Evolutionary conservation across 1,140 invertebrate species (phyloP).

Genomic region (Lamellibrachia luymesi): DNA sequence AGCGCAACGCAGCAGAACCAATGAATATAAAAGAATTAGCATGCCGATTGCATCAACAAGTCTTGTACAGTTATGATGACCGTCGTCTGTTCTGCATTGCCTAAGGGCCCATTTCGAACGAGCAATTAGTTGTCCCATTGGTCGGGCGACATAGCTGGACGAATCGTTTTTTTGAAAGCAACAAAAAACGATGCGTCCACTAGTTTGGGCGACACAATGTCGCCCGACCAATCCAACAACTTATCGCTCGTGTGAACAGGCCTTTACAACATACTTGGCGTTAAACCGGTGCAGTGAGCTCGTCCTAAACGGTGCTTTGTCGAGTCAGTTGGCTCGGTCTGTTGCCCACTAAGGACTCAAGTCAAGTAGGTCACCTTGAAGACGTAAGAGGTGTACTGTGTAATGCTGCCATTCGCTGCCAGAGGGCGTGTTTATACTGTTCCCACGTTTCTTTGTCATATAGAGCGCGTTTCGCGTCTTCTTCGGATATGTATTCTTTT

Average conservation of each 20-base stretch:
- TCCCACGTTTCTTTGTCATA: slow-evolving; percentile 48
- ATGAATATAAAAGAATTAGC: neutral
- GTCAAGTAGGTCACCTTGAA: neutral
- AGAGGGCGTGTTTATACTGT: slow-evolving; percentile 44
- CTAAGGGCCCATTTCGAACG: no score
- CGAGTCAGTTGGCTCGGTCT: neutral
- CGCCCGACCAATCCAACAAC: no score
- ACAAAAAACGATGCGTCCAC: no score
- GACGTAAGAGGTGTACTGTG: neutral
- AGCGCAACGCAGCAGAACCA: neutral
- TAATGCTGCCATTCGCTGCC: slow-evolving; percentile 12
- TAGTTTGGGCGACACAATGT: no score
- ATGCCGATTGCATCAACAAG: neutral
- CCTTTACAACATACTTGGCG: neutral
- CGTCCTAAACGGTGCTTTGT: neutral
- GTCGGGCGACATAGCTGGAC: no score
- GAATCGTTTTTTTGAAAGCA: no score
- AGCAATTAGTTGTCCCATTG: no score
- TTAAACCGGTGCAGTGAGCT: neutral
- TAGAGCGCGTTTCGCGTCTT: slow-evolving; percentile 42
- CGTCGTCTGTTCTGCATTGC: no score
- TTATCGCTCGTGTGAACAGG: neutral
- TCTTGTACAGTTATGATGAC: neutral
- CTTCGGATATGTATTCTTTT: slow-evolving; percentile 44
- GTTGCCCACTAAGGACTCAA: neutral